Percentiles rank a stretch among this genome's conserved stretches.
Conservation (phyloP, 2,113 vertebrate genomes). For the Falco punctatus region DNA sequence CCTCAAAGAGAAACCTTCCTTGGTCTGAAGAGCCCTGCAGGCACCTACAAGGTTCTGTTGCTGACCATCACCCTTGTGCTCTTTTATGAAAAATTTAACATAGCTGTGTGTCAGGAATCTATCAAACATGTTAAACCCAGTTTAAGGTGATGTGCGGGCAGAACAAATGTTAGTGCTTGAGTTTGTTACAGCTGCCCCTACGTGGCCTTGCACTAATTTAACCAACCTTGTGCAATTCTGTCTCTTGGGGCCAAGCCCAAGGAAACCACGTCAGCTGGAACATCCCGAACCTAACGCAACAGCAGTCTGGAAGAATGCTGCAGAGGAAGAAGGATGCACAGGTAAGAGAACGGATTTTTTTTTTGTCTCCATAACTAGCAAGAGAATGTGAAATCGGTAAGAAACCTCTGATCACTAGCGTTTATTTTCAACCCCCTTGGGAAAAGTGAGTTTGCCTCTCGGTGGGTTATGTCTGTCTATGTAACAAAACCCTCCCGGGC, state of each 20-base stretch:
- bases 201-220: not conserved
- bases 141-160: not conserved
- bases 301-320: not conserved
- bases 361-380: not conserved
- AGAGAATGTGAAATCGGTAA: not conserved
- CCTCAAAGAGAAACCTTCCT: not conserved
- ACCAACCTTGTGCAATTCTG: not conserved
- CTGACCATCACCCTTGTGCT: not conserved
- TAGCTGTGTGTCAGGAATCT: not conserved
- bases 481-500: not conserved
- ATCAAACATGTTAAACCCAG: not conserved
- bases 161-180: not conserved
- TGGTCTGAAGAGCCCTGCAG: not conserved
- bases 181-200: not conserved
- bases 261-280: accelerated
- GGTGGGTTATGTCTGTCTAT: accelerated
- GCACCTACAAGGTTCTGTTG: not conserved
- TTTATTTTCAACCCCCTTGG: accelerated
- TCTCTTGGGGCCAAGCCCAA: not conserved
- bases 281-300: accelerated
- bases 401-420: not conserved
- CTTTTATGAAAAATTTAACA: not conserved
- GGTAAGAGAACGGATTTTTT: not conserved
- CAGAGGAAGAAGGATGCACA: not conserved
- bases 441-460: not conserved